phyloP scores from a whole-genome alignment of 1,140 invertebrate genomes.

The Nebria ingens region DNA sequence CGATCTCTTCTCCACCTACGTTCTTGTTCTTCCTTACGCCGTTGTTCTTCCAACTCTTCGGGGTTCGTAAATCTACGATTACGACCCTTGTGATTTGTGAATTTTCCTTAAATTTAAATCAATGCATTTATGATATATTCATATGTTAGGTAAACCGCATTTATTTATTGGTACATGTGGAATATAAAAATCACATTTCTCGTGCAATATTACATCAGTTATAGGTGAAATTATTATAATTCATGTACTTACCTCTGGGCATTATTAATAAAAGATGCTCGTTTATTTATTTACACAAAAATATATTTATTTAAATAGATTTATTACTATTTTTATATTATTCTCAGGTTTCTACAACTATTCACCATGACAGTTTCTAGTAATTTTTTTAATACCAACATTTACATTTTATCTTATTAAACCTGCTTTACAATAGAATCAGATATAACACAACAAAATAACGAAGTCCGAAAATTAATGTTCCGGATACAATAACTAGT shows the following conservation, averaged over 20 bases:
- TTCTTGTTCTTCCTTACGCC: slow-evolving; percentile 62
- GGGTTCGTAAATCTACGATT: slow-evolving; percentile 87
- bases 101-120: slow-evolving; percentile 56
- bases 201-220: neutral
- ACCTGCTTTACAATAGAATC: no score
- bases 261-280: slow-evolving; percentile 10
- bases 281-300: neutral
- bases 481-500: no score
- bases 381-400: neutral
- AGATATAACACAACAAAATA: no score
- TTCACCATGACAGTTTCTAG: neutral
- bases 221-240: neutral
- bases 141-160: neutral
- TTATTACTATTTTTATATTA: neutral
- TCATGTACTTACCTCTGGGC: slow-evolving; percentile 17
- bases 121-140: neutral
- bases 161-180: neutral
- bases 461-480: no score
- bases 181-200: slow-evolving; percentile 3
- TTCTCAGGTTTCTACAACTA: neutral
- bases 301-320: neutral
- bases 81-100: slow-evolving; percentile 83
- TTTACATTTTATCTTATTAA: no score
- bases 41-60: slow-evolving; percentile 80
- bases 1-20: slow-evolving; percentile 53